Evolutionary conservation across 2,888 invertebrate species (phyloP).

Genomic region (Cosmia pyralina): DNA sequence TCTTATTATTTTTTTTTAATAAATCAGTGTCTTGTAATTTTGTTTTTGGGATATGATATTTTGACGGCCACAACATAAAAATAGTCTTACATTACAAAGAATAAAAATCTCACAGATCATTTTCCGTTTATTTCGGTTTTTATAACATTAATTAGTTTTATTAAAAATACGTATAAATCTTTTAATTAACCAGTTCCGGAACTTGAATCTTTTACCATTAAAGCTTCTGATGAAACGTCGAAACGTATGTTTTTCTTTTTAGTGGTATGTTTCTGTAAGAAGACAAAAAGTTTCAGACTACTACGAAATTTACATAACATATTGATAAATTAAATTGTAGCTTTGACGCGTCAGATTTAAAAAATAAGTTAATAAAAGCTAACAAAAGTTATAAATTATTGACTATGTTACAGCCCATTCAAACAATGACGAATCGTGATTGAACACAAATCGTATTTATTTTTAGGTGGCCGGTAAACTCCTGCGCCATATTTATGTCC

Average conservation of each 20-base stretch:
- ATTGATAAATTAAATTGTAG: neutral
- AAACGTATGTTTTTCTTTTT: slow-evolving; percentile 88
- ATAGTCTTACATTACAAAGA: slow-evolving; percentile 55
- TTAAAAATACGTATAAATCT: slow-evolving; percentile 58
- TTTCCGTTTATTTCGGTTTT: slow-evolving; percentile 66
- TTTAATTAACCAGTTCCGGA: slow-evolving; percentile 73
- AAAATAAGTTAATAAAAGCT: neutral
- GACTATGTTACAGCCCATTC: neutral
- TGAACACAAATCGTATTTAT: neutral
- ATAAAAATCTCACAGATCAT: slow-evolving; percentile 60
- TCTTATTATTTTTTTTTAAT: slow-evolving; percentile 11
- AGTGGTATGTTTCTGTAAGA: slow-evolving; percentile 81
- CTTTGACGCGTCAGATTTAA: neutral
- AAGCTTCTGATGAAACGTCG: slow-evolving; percentile 84
- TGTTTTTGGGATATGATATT: slow-evolving; percentile 35
- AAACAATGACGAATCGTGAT: neutral
- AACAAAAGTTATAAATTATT: neutral
- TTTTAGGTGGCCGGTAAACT: neutral
- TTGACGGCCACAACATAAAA: slow-evolving; percentile 26
- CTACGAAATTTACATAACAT: neutral
- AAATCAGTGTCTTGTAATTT: slow-evolving; percentile 28
- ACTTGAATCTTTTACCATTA: slow-evolving; percentile 78
- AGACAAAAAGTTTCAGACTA: slow-evolving; percentile 9
- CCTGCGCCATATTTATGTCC: neutral
- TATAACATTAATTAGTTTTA: slow-evolving; percentile 59